Base-by-base conservation (phyloP, 2,113 vertebrate genomes). In the Mormyrus lacerda region DNA sequence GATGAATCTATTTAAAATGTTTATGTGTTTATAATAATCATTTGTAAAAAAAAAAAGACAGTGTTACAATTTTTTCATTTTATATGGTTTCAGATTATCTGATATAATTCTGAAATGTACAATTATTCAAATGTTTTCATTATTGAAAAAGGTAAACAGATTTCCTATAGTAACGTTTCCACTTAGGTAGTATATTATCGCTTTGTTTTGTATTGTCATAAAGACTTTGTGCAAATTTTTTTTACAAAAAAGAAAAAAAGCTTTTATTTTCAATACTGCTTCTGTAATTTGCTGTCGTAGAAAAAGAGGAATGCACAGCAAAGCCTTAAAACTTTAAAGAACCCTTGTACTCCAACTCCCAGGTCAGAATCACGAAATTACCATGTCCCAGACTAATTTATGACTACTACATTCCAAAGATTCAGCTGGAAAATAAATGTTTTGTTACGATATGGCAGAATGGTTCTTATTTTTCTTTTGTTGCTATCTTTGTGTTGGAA, bases 181-280 rank as follows among this genome's bases (percentile, higher is more conserved):
- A 93, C 93, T 92, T 93, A 93, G 90, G 91, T 93, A 92, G 90
- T 91, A 91, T 94, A 92, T 93, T 94, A 92, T 92, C 84, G 93
- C 92, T 94, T 95, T 11, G 48, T 93, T 96, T 96, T 96, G 94
- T 96, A 96, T 93, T 90, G 94, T 95, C 92, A 91, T 93, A 93
- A 85, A 89, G 89, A 93, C 94, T 95, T 95, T 96, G 94, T 96
- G 95, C 94, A 87, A 89, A 94, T 93, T 93, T 93, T 93, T 91
- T 91, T 88, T 92, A 93, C 91, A 89, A 95, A 94, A 95, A 93
- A 89, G 93, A 94, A 94, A 94, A 94, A 95, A 93, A 90, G 93
- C 93, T 96, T 95, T 96, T 96, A 95, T 96, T 96, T 96, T 96
- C 94, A 96, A 95, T 96, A 96, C 94, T 94, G 95, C 95, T 95